Evolutionary conservation across 2,888 invertebrate species (phyloP), one percentile per base, ranked within the genome.

Genomic region (Athalia rosae): DNA sequence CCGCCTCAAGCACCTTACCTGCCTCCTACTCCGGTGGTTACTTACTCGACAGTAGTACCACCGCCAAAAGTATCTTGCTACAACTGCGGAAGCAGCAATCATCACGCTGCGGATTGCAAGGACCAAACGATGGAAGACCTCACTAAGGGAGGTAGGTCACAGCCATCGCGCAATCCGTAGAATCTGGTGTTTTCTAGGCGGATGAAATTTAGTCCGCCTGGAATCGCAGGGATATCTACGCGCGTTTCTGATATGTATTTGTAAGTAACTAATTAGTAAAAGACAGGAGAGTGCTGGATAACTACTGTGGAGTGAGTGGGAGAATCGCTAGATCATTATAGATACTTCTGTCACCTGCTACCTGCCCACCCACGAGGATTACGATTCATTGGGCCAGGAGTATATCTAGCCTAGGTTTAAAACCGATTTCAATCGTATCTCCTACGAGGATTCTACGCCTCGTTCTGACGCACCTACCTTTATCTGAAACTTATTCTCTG

Each of bases 91-190:
- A 95, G 94, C 76, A 93, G 94, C 77, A 95, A 93, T 74, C 98
- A 98, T 90, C 92, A 93, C 73, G 97, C 97, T 43, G 92, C 93
- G 84, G 98, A 98, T 84, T 98, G 98, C 90, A 95, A 95, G 87
- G 97, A 97, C 89, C 95, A 95, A 81, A 96, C 96, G 77, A 96
- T 98, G 94, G 98, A 98, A 90, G 97, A 97, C 90, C 95, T 97
- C 91, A 96, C 97, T 59, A 89, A 89, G 79, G 83, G 88, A 88
- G 89, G 89, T 89, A 84, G n/a, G 82, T 80, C 48, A 50, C 80
- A 53, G 79, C 77, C 7, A 41, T 5, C 58, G 48, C 67, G 50
- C 43, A 77, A 69, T 41, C 7, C 71, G 11, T 71, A 71, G 47
- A 71, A 53, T 67, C 11, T 50, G 67, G 53, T 4, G 3, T 53